Conservation (phyloP, 2,797 vertebrate genomes). For the Mus spretus region DNA sequence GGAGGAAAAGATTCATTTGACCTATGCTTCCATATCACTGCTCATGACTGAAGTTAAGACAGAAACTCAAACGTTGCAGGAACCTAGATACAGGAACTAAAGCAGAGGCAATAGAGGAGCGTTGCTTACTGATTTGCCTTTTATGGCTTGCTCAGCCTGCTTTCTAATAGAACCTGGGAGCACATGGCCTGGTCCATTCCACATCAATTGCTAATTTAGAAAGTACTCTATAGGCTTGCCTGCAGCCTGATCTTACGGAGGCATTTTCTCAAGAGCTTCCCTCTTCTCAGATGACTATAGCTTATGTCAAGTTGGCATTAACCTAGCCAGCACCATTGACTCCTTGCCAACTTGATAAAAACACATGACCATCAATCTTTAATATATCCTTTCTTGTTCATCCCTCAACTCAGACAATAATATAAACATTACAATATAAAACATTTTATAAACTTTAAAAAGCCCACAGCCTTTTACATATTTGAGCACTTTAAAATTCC, state of each 20-base stretch:
- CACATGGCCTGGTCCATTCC: background rate
- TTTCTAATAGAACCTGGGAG: background rate
- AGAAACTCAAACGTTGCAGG: background rate
- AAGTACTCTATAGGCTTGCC: background rate
- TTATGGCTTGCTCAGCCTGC: background rate
- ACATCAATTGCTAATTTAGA: background rate
- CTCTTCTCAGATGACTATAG: background rate
- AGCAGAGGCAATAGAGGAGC: background rate
- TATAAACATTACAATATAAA: background rate
- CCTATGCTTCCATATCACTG: background rate
- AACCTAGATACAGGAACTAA: background rate
- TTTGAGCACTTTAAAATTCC: background rate
- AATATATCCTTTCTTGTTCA: background rate
- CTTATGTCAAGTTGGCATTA: background rate
- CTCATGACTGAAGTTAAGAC: background rate
- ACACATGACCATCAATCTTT: background rate
- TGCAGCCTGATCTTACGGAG: background rate
- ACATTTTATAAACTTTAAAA: background rate
- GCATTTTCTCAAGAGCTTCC: background rate
- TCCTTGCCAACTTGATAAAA: background rate
- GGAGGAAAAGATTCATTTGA: background rate
- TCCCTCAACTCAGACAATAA: background rate
- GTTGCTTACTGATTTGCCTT: background rate
- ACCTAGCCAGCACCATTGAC: background rate
- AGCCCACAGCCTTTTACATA: background rate